Base-by-base conservation (phyloP, 2,113 vertebrate species). In the Pyxicephalus adspersus region DNA sequence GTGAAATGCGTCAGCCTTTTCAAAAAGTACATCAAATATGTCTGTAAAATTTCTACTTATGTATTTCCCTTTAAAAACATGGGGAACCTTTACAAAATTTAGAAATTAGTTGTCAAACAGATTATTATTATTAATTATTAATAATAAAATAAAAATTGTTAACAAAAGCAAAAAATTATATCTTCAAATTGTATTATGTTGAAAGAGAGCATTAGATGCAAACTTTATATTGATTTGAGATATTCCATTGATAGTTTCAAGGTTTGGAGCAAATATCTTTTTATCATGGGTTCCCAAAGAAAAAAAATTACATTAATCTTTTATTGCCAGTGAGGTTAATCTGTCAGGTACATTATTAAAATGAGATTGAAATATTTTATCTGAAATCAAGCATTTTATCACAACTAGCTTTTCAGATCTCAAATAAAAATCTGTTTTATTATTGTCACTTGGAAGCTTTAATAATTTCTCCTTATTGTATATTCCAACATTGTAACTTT, bases 381-480 rank as follows among this genome's bases (percentile, higher is more conserved):
- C 70, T 75, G 61, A 82, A 82, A 45, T 82, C 61, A n/a, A 65
- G 31, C 61, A 66, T 82, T 82, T 82, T 75, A 82, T 82, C 80
- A 22, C 26, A 63, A 66, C 71, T 66, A 75, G 70, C 61, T 75
- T 75, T 75, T 74, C 80, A 75, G 31, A 82, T 75, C 80, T 75
- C 51, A 82, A 75, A 82, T 82, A 82, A 45, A 64, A 82, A 75
- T 82, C 80, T 82, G 70, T 63, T 74, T 74, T 66, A 75, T 82
- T 82, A 66, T 82, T 82, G 71, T 82, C 80, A 75, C 79, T 81
- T 74, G 79, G 79, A 72, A 74, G 61, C 70, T 75, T 74, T 82
- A 75, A 75, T 82, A 82, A 82, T 82, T 82, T 74, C 34, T 60
- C 68, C 79, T 73, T 82, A 82, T 82, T 82, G 51, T 82, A 82